Evolutionary conservation across 2,888 invertebrate genomes (phyloP), one percentile per base, ranked within the genome.

Genomic region (Drosophila testacea): DNA sequence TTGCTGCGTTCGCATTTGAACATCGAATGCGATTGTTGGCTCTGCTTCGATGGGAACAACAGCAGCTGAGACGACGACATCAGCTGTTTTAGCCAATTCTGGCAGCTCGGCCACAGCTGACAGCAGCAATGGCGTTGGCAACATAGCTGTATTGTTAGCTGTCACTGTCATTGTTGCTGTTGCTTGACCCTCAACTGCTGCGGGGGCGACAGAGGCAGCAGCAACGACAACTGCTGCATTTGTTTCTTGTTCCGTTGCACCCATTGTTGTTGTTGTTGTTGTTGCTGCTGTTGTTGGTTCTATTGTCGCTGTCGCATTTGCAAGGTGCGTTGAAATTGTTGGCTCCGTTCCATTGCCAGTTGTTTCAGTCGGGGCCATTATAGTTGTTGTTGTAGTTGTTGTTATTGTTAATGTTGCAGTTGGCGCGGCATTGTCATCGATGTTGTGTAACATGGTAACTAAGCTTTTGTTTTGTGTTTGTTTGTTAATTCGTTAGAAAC

Each of bases 1-100:
- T 70, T 85, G 75, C 76, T 88, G 81, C 72, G 78, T 86, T 62
- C 88, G 90, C 81, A 90, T 79, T 69, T 87, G 83, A 68, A 82
- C 73, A 50, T 81, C 83, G 77, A 91, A 83, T 82, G 81, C 75
- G 22, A 22, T 22, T 22, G 22, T 22, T 22, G 74, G 76, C 48
- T 10, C 60, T 28, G 50, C 52, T 51, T 27, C 42, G 28, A 46
- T 39, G 46, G 38, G 47, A 86, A 60, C 51, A 72, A 62, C 48
- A 41, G 50, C 30, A 36, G 4, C 42, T 56, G 16, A 36, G 16
- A 56, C 44, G 30, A 50, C 55, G 46, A 13, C 51, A 69, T 72
- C 79, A 81, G 83, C 77, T 83, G 84, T 74, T 80, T 69, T 64
- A 28, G 71, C 51, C 60, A 71, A 56, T 73, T 79, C 67, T 42